These are phyloP conservation scores for Myopa testacea DNA, from an alignment of 2,888 invertebrate genomes.

Conservation along the genomic window DNA sequence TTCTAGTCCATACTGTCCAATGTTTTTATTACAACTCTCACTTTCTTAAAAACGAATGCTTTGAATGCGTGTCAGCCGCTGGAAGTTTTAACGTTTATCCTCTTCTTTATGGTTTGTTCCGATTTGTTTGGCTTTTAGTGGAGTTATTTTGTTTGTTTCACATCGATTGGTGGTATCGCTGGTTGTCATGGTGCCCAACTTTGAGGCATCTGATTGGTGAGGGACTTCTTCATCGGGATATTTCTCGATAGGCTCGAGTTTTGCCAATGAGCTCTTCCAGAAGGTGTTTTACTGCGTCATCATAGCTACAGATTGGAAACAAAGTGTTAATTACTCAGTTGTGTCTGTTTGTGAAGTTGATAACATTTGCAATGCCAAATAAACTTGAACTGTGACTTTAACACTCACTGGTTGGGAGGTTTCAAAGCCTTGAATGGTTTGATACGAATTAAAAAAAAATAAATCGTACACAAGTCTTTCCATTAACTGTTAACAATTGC, in stretches of 20 bases:
- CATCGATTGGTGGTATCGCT: constrained; percentile 25
- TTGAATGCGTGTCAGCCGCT: constrained; percentile 24
- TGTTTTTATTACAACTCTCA: background rate
- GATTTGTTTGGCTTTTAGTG: constrained; percentile 16
- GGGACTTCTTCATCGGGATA: background rate
- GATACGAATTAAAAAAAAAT: too few relatives aligned
- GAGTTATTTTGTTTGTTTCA: constrained; percentile 32
- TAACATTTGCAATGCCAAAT: background rate
- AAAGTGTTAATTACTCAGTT: background rate
- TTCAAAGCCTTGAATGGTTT: background rate
- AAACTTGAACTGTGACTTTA: constrained; percentile 1
- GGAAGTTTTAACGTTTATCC: constrained; percentile 3
- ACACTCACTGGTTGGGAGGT: background rate
- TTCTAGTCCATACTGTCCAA: constrained; percentile 7
- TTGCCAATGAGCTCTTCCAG: background rate
- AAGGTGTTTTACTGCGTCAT: background rate
- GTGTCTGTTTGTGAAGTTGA: background rate
- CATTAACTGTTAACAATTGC: too few relatives aligned
- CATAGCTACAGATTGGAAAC: background rate
- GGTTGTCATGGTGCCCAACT: constrained; percentile 38
- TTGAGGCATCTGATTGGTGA: background rate
- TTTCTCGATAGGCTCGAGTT: background rate
- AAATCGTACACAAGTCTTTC: too few relatives aligned
- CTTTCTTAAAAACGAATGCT: background rate
- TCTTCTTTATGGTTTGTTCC: constrained; percentile 8